Base-by-base conservation (phyloP, 2,888 invertebrate species). In the Papilio protenor region DNA sequence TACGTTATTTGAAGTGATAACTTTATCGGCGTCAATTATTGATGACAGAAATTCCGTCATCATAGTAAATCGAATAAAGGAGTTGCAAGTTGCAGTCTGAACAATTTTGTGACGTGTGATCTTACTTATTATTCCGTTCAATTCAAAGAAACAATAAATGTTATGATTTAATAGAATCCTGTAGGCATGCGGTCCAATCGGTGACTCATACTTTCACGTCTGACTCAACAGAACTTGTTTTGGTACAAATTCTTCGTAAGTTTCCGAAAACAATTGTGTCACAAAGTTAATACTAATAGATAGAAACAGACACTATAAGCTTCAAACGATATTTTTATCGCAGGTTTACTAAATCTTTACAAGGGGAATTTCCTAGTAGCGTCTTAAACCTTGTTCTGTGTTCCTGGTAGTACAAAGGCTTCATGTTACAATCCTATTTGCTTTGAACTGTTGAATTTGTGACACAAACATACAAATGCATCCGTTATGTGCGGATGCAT, bases 191-290 rank as follows among this genome's bases (percentile, higher is more conserved):
- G 57, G 74, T 47, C 23, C 70, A 75, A 75, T 76, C 66, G 52
- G 27, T 76, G 80, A 87, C 82, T 88, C 86, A 88, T 83, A 81
- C 86, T 86, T 85, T 85, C 85, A 80, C 81, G 78, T 80, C 73
- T 81, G 81, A 81, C 76, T 82, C 81, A 81, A 73, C 77, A 10
- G 10, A 21, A 69, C 77, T 72, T 81, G 80, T 81, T 81, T 79
- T 79, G 81, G 79, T 73, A 79, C 75, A 79, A 77, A 79, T 77
- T 80, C 71, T 78, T 55, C 40, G 40, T 55, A 49, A 57, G 47
- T 40, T 78, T 69, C 73, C 72, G 47, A 75, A 75, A 78, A 72
- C 59, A 72, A 40, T 55, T 59, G 59, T 21, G 33, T 64, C 64
- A 64, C 64, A 33, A 8, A 64, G 18, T 40, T 64, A 23, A 61